Percentiles rank a stretch among this genome's conserved stretches.
phyloP scores from a whole-genome alignment of 2,113 vertebrate species.

The Puma concolor region DNA sequence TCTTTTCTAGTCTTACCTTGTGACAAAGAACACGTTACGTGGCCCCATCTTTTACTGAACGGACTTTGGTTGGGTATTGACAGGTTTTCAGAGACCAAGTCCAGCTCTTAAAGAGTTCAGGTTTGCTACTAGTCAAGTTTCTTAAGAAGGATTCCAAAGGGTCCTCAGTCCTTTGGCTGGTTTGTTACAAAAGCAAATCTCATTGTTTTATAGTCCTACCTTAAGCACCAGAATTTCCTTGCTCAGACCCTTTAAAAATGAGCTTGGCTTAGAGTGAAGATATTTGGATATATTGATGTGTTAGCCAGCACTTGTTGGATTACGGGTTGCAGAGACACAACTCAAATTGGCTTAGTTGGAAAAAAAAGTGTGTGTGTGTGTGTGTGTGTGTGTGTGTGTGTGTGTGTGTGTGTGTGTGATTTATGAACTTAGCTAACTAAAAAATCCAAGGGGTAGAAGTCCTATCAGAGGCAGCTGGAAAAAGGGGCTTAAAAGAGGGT shows the following conservation, averaged over 20 bases:
- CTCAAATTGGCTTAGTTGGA: not conserved
- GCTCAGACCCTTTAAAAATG: not conserved
- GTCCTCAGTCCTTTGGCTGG: not conserved
- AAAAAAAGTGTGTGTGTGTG: not conserved
- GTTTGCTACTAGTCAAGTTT: not conserved
- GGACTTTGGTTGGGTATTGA: not conserved
- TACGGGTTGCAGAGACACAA: not conserved
- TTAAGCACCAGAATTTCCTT: not conserved
- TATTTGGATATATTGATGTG: not conserved
- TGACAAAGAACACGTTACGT: not conserved
- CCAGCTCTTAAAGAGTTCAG: not conserved
- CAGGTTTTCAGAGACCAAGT: constrained; percentile 16
- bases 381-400: too few species aligned
- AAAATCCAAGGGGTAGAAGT: not conserved
- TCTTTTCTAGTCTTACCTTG: constrained; percentile 13
- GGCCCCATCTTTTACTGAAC: not conserved
- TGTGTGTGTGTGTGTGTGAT: not conserved
- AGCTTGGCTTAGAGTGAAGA: not conserved
- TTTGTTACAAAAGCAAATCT: not conserved
- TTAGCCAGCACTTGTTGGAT: not conserved
- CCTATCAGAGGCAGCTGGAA: not conserved
- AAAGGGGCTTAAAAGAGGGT: not conserved
- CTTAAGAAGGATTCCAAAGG: not conserved
- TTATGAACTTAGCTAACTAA: not conserved
- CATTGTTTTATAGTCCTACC: not conserved